Evolutionary conservation across 2,113 vertebrate species (phyloP).

Genomic region (Chloebia gouldiae): DNA sequence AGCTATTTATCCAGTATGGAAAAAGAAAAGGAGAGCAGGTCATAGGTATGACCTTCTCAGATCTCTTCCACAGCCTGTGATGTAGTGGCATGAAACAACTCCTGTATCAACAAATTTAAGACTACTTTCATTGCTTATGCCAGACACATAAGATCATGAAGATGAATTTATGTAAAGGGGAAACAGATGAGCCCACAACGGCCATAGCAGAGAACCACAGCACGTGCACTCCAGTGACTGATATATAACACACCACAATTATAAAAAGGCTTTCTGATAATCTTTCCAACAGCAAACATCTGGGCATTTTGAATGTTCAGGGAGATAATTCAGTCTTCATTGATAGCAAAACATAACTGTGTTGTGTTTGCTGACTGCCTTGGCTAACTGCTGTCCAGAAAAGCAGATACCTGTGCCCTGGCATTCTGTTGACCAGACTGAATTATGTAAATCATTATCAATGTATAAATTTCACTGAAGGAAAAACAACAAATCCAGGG

Average conservation of each 20-base stretch:
- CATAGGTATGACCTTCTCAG: background rate
- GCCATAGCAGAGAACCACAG: background rate
- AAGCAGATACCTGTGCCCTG: background rate
- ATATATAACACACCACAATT: background rate
- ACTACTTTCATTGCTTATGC: no score
- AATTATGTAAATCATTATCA: background rate
- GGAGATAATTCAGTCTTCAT: background rate
- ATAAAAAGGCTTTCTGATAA: background rate
- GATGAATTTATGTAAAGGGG: background rate
- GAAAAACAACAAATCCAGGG: background rate
- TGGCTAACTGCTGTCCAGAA: background rate
- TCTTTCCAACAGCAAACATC: background rate
- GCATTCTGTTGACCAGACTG: background rate
- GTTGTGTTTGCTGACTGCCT: background rate
- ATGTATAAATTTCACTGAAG: background rate
- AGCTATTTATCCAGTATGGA: background rate
- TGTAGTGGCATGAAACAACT: background rate
- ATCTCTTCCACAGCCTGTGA: background rate
- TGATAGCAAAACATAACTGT: background rate
- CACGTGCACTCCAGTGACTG: background rate
- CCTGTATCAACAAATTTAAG: background rate
- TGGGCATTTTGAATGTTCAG: background rate
- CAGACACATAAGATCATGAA: background rate
- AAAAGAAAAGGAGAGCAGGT: background rate
- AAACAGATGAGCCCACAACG: background rate